Conservation (phyloP, 2,113 vertebrate genomes). For the Butastur rufipennis region DNA sequence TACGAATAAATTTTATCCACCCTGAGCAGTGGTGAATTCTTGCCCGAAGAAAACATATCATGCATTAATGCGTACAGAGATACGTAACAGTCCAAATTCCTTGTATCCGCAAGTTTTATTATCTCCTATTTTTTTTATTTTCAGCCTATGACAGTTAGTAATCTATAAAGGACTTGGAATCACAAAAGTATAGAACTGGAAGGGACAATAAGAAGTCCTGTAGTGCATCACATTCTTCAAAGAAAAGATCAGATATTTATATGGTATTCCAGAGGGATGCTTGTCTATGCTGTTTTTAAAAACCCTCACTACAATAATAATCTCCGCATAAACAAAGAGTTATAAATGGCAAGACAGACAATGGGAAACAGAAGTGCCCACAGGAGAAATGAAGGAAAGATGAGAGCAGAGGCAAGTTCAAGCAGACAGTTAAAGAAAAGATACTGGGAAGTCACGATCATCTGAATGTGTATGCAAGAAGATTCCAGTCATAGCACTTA, state of each 20-base stretch:
- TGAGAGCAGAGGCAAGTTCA: neutral
- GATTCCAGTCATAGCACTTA: neutral
- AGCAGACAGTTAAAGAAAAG: neutral
- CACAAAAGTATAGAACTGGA: neutral
- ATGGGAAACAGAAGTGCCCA: neutral
- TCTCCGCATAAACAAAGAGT: neutral
- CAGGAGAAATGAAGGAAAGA: neutral
- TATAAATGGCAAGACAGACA: neutral
- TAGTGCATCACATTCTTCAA: neutral
- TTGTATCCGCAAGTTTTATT: neutral
- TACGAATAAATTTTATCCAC: neutral
- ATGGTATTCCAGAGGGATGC: neutral
- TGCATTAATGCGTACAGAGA: neutral
- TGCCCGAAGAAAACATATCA: neutral
- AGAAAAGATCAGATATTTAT: slow-evolving; percentile 20
- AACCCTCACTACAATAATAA: neutral
- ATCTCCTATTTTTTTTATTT: neutral
- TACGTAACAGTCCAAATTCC: neutral
- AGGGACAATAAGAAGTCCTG: neutral
- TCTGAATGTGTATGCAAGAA: neutral
- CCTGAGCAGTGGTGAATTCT: neutral
- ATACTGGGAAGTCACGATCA: neutral
- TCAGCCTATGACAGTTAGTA: neutral
- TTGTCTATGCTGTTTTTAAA: neutral
- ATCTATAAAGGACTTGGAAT: neutral